A percentile compares a stretch with the other conserved stretches of the same genome.
phyloP scores from a whole-genome alignment of 2,797 vertebrate genomes.

The Silurus aristotelis region DNA sequence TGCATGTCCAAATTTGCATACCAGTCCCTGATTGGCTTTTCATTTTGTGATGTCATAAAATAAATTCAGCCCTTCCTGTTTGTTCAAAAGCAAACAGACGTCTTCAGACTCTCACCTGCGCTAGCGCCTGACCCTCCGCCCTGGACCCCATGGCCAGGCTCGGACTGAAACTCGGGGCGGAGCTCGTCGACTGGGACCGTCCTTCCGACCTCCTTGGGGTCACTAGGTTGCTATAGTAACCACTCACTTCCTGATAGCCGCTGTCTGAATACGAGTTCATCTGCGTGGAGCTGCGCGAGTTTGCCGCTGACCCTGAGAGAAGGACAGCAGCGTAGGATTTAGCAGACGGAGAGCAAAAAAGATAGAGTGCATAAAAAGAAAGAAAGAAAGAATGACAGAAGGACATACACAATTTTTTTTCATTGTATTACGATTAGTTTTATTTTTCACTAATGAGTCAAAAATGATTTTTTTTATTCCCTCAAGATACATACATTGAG shows the following conservation, averaged over 20 bases:
- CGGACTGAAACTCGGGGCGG: constrained; percentile 76
- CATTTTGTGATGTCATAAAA: neutral
- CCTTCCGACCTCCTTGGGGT: constrained; percentile 84
- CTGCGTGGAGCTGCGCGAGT: constrained; percentile 90
- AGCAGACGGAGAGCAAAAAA: neutral
- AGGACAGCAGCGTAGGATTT: neutral
- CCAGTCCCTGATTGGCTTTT: neutral
- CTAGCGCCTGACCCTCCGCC: constrained; percentile 82
- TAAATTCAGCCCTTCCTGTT: neutral
- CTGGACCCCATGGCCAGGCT: constrained; percentile 77
- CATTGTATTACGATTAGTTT: too few relatives aligned
- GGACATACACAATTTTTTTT: too few relatives aligned
- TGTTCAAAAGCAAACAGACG: neutral
- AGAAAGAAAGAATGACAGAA: constrained; percentile 3
- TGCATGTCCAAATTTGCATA: constrained; percentile 8
- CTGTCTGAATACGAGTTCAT: constrained; percentile 98
- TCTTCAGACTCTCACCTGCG: constrained; percentile 71
- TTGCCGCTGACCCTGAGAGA: constrained; percentile 86
- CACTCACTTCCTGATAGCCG: constrained; percentile 94
- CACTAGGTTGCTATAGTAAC: constrained; percentile 89
- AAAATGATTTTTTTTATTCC: too few relatives aligned
- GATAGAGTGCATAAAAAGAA: neutral
- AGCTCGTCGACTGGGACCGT: constrained; percentile 83
- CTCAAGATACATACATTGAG: neutral
- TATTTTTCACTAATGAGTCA: too few relatives aligned